Evolutionary conservation across 1,140 invertebrate genomes (phyloP), one percentile per base, ranked within the genome.

Genomic region (Trichonephila clavata): DNA sequence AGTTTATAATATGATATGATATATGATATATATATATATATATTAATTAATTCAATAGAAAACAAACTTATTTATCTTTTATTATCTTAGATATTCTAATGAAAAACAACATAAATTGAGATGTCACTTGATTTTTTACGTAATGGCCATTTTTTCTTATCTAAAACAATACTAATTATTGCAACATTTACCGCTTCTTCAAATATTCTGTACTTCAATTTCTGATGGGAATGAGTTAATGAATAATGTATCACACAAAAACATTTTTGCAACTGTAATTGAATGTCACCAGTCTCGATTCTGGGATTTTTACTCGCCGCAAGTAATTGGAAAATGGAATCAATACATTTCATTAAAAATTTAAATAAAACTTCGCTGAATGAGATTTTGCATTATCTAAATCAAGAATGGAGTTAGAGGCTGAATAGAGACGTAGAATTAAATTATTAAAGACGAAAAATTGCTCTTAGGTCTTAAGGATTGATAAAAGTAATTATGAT

Each of bases 311-410:
- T 27, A 39, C 32, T 77, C 27, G 27, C 71, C 71, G 5, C 71
- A 77, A 77, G 32, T 77, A 84, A 84, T 84, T 84, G 83, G n/a
- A 84, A 59, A 60, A 84, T 60, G 50, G 27, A 84, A 84, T 84
- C 83, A 84, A 84, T 84, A 60, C 13, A n/a, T 84, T 84, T 84
- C 39, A 84, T 84, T 84, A 57, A 84, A 84, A 84, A 57, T 59
- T 84, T 84, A 84, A 84, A 84, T 14, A 59, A 84, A 71, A 77
- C 13, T 39, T 24, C 18, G 27, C 83, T 27, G 39, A 84, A 59
- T 10, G n/a, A 27, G 14, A 24, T 84, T 84, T 57, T 84, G 27
- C 83, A 84, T 24, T 60, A 27, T 59, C 57, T 27, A 84, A 84
- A 84, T 59, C 57, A 84, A 60, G 59, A 84, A 50, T 18, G n/a